Conservation (phyloP, 2,113 vertebrate species). For the Paralichthys olivaceus region DNA sequence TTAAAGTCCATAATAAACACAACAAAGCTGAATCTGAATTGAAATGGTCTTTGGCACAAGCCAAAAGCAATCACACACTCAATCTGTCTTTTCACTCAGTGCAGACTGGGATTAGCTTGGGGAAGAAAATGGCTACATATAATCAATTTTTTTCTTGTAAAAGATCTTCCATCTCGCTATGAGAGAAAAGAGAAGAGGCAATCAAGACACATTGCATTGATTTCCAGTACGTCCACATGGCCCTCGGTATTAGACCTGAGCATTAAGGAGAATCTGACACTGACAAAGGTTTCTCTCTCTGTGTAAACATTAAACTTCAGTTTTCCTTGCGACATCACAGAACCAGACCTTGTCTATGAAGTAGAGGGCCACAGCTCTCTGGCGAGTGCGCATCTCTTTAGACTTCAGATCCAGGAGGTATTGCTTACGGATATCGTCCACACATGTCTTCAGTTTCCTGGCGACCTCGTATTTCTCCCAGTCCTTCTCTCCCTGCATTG, state of each 20-base stretch:
- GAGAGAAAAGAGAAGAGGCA: slow-evolving; percentile 23
- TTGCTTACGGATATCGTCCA: slow-evolving; percentile 73
- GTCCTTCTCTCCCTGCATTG: slow-evolving; percentile 77
- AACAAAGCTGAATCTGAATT: not conserved
- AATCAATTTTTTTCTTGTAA: slow-evolving; percentile 23
- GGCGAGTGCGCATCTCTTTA: slow-evolving; percentile 73
- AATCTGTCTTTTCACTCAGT: slow-evolving; percentile 34
- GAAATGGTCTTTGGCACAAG: slow-evolving; percentile 28
- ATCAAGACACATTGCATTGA: slow-evolving; percentile 12
- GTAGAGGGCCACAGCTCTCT: slow-evolving; percentile 81
- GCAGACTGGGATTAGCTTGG: slow-evolving; percentile 25
- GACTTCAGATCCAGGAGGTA: slow-evolving; percentile 78
- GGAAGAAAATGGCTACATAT: slow-evolving; percentile 7
- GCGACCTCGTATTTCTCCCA: slow-evolving; percentile 83
- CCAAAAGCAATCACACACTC: slow-evolving; percentile 30
- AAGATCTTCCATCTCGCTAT: slow-evolving; percentile 12
- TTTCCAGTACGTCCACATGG: slow-evolving; percentile 37
- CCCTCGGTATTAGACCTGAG: not conserved
- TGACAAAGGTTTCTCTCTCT: not conserved
- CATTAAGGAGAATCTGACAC: slow-evolving; percentile 3
- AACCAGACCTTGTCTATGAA: slow-evolving; percentile 81
- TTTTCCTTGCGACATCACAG: not conserved
- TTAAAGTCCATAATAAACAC: not conserved
- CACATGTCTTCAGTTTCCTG: slow-evolving; percentile 76
- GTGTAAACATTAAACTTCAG: slow-evolving; percentile 6